Conservation (phyloP, 2,888 invertebrate genomes). For the Parnassius glacialis region DNA sequence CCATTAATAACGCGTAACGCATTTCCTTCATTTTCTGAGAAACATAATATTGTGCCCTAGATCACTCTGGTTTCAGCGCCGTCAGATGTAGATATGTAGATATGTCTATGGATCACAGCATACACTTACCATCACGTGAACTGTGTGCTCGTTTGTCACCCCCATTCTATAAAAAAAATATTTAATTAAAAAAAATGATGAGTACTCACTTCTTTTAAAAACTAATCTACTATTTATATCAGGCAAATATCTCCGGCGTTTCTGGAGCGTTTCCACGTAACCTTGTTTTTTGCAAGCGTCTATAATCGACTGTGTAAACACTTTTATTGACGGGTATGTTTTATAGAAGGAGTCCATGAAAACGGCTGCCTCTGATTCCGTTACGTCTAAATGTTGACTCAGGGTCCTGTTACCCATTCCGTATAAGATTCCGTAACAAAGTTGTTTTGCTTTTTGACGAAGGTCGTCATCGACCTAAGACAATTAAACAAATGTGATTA, state of each 20-base stretch:
- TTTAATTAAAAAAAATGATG: too few relatives aligned
- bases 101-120: too few relatives aligned
- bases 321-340: conserved; percentile 85
- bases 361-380: conserved; percentile 87
- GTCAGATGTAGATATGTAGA: too few relatives aligned
- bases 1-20: too few relatives aligned
- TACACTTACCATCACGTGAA: too few relatives aligned
- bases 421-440: conserved; percentile 98
- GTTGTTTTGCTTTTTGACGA: conserved; percentile 93
- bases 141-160: too few relatives aligned
- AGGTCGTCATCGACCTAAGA: conserved; percentile 86
- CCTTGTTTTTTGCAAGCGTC: conserved; percentile 85
- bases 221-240: conserved; percentile 84
- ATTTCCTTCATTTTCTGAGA: too few relatives aligned
- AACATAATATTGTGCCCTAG: too few relatives aligned
- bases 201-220: conserved; percentile 78
- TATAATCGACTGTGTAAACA: conserved; percentile 76
- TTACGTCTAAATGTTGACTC: conserved; percentile 88
- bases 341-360: conserved; percentile 92
- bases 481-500: background rate
- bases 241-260: conserved; percentile 89
- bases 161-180: too few relatives aligned
- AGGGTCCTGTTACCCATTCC: conserved; percentile 95
- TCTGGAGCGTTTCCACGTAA: conserved; percentile 91
- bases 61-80: too few relatives aligned